These are phyloP conservation scores for Nomada goodeniana DNA, from an alignment of 2,888 invertebrate genomes.

Conservation along the genomic window DNA sequence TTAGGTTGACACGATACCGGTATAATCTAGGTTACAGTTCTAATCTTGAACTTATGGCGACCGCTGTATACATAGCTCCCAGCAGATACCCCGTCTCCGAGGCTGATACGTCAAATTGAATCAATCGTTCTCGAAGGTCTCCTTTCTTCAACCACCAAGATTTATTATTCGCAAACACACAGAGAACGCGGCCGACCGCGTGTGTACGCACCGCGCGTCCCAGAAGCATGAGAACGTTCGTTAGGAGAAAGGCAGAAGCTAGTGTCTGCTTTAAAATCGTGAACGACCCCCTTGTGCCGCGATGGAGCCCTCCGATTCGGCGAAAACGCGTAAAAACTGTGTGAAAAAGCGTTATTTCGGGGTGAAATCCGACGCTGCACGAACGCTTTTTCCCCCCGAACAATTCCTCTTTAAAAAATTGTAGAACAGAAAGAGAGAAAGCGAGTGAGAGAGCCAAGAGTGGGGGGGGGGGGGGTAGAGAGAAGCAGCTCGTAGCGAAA, in stretches of 20 bases:
- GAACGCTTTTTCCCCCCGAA: conserved; percentile 61
- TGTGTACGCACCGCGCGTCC: neutral
- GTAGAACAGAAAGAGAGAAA: conserved; percentile 38
- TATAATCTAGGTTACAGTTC: too few species aligned
- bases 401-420: conserved; percentile 26
- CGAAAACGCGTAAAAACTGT: conserved; percentile 78
- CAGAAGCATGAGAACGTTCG: conserved; percentile 74
- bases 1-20: too few species aligned
- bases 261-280: conserved; percentile 52
- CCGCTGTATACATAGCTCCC: neutral
- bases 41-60: too few species aligned
- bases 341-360: conserved; percentile 84
- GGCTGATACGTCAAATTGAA: neutral
- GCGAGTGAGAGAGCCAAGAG: neutral
- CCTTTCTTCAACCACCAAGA: neutral
- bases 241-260: conserved; percentile 48
- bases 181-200: neutral
- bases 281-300: conserved; percentile 45
- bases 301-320: conserved; percentile 41
- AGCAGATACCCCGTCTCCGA: neutral
- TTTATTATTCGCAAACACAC: conserved; percentile 23
- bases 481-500: conserved; percentile 55
- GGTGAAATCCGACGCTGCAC: conserved; percentile 82
- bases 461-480: neutral
- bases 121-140: neutral